Evolutionary conservation across 2,797 vertebrate genomes (phyloP).

Genomic region (Chloroceryle amazona): DNA sequence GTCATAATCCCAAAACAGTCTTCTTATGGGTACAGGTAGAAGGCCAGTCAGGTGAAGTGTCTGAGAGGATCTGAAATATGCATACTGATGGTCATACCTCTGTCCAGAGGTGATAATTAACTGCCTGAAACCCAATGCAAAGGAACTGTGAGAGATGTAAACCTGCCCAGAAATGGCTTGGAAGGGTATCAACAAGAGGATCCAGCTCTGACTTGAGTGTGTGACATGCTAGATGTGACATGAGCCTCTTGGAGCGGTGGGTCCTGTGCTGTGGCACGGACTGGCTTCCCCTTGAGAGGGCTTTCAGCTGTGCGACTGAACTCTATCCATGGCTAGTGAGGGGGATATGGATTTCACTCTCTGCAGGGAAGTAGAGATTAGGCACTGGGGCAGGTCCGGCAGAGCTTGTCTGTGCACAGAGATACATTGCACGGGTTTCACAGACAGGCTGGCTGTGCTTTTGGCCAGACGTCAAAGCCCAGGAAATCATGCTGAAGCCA

Average conservation of each 20-base stretch:
- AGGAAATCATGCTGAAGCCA: constrained; percentile 23
- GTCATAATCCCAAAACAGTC: not conserved
- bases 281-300: not conserved
- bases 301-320: fast-evolving
- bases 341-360: not conserved
- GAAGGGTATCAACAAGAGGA: not conserved
- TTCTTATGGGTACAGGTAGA: not conserved
- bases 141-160: not conserved
- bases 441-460: not conserved
- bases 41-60: not conserved
- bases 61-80: not conserved
- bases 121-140: not conserved
- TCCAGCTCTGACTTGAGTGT: not conserved
- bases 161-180: not conserved
- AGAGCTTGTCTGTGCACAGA: not conserved
- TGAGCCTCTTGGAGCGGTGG: not conserved
- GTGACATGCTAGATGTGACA: not conserved
- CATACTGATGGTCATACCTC: not conserved
- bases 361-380: not conserved
- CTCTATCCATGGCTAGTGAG: not conserved
- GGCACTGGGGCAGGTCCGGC: not conserved
- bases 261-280: not conserved
- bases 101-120: not conserved
- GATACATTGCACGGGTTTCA: not conserved
- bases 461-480: not conserved